A percentile compares a stretch with the other conserved stretches of the same genome.
phyloP scores from a whole-genome alignment of 2,888 invertebrate species.

The Cremastobaeus sp. region DNA sequence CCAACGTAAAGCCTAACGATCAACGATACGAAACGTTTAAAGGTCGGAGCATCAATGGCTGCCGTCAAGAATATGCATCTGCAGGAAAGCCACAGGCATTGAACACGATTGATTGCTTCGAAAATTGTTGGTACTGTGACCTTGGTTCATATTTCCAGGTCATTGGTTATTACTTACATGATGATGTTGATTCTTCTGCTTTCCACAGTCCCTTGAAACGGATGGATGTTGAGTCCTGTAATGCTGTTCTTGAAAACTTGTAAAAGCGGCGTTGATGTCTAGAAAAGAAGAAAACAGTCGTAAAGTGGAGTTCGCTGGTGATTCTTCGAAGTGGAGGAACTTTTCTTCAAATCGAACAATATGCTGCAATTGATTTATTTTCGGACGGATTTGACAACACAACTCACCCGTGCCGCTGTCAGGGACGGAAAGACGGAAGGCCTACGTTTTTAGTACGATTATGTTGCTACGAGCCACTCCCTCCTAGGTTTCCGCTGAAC shows the following conservation, averaged over 20 bases:
- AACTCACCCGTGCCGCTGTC: constrained; percentile 33
- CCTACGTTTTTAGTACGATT: no score
- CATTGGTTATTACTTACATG: constrained; percentile 29
- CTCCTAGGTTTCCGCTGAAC: background rate
- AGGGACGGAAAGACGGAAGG: constrained; percentile 44
- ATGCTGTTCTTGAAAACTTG: background rate
- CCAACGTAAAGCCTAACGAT: no score
- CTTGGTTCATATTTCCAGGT: background rate
- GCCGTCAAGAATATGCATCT: background rate
- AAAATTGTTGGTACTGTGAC: background rate
- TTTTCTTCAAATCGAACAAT: background rate
- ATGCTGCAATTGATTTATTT: background rate
- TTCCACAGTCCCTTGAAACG: constrained; percentile 31
- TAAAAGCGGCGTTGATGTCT: constrained; percentile 20
- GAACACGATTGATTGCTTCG: no score
- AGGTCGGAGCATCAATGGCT: no score
- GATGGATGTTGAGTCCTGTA: background rate
- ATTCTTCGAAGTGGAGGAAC: background rate
- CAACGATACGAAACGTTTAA: background rate
- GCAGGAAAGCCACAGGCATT: no score
- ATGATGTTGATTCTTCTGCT: constrained; percentile 18
- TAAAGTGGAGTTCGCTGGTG: background rate
- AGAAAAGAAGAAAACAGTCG: background rate
- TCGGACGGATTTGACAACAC: background rate
- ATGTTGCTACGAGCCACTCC: background rate